Evolutionary conservation across 2,888 invertebrate genomes (phyloP).

Genomic region (Philonicus albiceps): DNA sequence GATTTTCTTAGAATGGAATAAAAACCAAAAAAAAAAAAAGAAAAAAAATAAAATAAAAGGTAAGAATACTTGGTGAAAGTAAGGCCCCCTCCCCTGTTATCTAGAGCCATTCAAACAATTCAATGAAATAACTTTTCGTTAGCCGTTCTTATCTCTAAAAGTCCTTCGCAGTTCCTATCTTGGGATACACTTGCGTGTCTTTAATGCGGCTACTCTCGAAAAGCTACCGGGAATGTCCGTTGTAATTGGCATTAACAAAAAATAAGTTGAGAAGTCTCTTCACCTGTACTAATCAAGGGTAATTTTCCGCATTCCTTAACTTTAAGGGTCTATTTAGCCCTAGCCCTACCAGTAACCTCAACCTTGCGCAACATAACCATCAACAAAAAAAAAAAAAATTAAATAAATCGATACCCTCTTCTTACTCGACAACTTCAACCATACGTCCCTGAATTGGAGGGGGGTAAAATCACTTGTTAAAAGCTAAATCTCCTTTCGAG

Average conservation of each 20-base stretch:
- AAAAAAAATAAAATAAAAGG: neutral
- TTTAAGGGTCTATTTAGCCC: neutral
- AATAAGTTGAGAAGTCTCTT: neutral
- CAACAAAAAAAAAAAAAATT: neutral
- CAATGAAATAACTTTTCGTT: neutral
- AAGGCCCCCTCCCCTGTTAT: neutral
- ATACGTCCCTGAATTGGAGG: neutral
- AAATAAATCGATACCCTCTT: neutral
- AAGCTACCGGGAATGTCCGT: neutral
- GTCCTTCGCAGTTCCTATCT: neutral
- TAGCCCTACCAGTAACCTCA: too few species aligned
- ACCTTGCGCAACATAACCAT: neutral
- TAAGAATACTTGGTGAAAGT: neutral
- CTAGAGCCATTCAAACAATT: neutral
- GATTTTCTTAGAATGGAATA: neutral
- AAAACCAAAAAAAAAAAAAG: neutral
- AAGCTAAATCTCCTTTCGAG: neutral
- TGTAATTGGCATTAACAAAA: neutral
- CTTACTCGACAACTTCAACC: neutral
- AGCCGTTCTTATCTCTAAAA: neutral
- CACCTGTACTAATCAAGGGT: neutral
- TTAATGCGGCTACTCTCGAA: neutral
- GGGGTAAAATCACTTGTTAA: neutral
- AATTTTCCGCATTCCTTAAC: neutral
- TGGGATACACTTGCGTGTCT: neutral